phyloP scores from a whole-genome alignment of 2,113 vertebrate genomes.

The Pachypanchax playfairii region DNA sequence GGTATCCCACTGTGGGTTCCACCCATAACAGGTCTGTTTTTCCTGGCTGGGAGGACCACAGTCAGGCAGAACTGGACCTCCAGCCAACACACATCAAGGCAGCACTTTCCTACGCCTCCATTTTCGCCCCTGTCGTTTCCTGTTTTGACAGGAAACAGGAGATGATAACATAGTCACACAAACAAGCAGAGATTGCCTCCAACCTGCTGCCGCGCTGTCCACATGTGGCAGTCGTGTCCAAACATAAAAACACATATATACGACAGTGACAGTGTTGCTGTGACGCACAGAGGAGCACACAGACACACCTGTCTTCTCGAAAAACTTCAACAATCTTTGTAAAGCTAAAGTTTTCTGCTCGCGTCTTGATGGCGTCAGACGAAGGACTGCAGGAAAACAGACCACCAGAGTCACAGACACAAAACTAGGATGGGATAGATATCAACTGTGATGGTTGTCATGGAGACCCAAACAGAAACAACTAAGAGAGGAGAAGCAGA shows the following conservation, averaged over 20 bases:
- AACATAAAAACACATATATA: slow-evolving; percentile 31
- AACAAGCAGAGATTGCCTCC: slow-evolving; percentile 70
- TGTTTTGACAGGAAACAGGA: slow-evolving; percentile 82
- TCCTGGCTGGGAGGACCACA: slow-evolving; percentile 66
- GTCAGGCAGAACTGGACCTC: slow-evolving; percentile 63
- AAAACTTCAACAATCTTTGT: too few relatives aligned
- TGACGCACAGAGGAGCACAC: slow-evolving; percentile 10
- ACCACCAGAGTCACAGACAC: slow-evolving; percentile 71
- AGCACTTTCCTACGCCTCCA: slow-evolving; percentile 74
- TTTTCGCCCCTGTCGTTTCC: slow-evolving; percentile 75
- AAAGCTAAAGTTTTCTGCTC: too few relatives aligned
- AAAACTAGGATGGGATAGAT: slow-evolving; percentile 55
- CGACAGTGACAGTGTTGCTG: slow-evolving; percentile 2
- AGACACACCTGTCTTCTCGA: slow-evolving; percentile 8
- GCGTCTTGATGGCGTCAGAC: slow-evolving; percentile 46
- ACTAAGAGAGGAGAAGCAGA: slow-evolving; percentile 48
- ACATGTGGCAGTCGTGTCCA: slow-evolving; percentile 44
- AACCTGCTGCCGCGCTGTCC: slow-evolving; percentile 60
- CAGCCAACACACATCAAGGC: slow-evolving; percentile 74
- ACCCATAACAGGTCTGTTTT: slow-evolving; percentile 69
- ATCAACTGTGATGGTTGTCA: slow-evolving; percentile 58
- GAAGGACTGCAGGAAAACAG: slow-evolving; percentile 62
- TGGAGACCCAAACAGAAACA: slow-evolving; percentile 58
- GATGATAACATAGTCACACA: slow-evolving; percentile 73
- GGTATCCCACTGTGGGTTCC: slow-evolving; percentile 62